phyloP scores from a whole-genome alignment of 1,140 invertebrate species.

The Sinonovacula constricta region DNA sequence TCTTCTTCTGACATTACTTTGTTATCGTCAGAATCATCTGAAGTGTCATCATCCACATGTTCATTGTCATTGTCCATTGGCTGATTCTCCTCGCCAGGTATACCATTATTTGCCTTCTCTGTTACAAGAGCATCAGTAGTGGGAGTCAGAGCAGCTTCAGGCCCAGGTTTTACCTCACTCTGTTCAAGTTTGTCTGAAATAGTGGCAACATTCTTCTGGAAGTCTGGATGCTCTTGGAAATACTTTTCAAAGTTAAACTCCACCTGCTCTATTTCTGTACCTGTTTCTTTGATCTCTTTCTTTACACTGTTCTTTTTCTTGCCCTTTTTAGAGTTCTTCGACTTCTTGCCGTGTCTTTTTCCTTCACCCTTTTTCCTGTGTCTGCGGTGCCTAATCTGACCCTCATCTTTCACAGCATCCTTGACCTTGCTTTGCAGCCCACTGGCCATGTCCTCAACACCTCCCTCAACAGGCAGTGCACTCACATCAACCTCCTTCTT shows the following conservation, averaged over 20 bases:
- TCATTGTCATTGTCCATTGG: conserved; percentile 43
- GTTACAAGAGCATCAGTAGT: conserved; percentile 17
- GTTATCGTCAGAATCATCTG: conserved; percentile 14
- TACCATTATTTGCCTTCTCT: conserved; percentile 1
- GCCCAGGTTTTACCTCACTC: conserved; percentile 17
- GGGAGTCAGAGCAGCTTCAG: background rate
- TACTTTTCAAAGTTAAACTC: conserved; percentile 40
- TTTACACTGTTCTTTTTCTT: conserved; percentile 5
- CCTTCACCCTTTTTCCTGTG: background rate
- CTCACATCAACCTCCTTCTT: no score
- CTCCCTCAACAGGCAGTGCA: conserved; percentile 47
- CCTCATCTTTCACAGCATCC: conserved; percentile 9
- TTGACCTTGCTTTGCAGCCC: background rate
- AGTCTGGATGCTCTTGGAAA: conserved; percentile 40
- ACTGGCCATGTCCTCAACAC: conserved; percentile 28
- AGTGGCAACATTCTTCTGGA: conserved; percentile 41
- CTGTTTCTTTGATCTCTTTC: conserved; percentile 18
- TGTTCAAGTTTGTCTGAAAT: conserved; percentile 20
- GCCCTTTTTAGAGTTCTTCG: conserved; percentile 4
- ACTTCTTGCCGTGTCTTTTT: conserved; percentile 6
- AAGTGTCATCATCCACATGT: conserved; percentile 40
- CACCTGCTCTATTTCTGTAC: conserved; percentile 27
- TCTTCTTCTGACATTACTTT: conserved; percentile 21
- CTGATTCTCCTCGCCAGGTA: conserved; percentile 43
- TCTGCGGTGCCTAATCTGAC: conserved; percentile 18